Evolutionary conservation across 2,888 invertebrate species (phyloP).

Genomic region (Pandemis corylana): DNA sequence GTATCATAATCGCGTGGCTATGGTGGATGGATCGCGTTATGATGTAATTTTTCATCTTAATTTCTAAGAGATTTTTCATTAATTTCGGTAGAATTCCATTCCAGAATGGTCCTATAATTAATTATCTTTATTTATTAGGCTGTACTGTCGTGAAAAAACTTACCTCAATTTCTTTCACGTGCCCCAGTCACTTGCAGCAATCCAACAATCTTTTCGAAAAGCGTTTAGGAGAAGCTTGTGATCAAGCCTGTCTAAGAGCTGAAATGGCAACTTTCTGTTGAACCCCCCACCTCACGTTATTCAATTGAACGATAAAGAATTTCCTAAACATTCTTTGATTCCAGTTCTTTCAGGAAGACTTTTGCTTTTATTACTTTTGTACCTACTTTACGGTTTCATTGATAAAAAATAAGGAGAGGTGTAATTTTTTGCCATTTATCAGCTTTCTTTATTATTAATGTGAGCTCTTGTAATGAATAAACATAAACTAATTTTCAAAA

Average conservation of each 20-base stretch:
- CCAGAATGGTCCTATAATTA: not conserved
- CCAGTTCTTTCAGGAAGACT: constrained; percentile 12
- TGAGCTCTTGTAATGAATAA: not conserved
- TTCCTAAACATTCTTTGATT: constrained; percentile 28
- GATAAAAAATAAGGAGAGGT: constrained; percentile 4
- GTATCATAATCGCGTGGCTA: no score
- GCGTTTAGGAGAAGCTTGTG: not conserved
- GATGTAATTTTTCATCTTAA: not conserved
- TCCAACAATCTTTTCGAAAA: not conserved
- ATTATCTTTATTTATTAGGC: not conserved
- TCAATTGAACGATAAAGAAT: constrained; percentile 28
- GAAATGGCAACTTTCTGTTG: not conserved
- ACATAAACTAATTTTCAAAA: no score
- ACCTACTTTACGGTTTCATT: constrained; percentile 12
- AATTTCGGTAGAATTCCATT: no score
- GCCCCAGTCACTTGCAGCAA: not conserved
- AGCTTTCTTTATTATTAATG: not conserved
- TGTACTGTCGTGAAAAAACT: not conserved
- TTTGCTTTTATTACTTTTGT: constrained; percentile 21
- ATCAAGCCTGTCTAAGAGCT: not conserved
- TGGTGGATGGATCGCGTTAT: not conserved
- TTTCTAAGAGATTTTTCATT: not conserved
- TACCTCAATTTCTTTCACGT: no score
- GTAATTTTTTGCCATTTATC: not conserved
- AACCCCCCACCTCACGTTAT: constrained; percentile 18